Percentiles rank a stretch among this genome's conserved stretches.
Conservation (phyloP, 2,797 vertebrate genomes). For the Parauchenoglanis ngamensis region DNA sequence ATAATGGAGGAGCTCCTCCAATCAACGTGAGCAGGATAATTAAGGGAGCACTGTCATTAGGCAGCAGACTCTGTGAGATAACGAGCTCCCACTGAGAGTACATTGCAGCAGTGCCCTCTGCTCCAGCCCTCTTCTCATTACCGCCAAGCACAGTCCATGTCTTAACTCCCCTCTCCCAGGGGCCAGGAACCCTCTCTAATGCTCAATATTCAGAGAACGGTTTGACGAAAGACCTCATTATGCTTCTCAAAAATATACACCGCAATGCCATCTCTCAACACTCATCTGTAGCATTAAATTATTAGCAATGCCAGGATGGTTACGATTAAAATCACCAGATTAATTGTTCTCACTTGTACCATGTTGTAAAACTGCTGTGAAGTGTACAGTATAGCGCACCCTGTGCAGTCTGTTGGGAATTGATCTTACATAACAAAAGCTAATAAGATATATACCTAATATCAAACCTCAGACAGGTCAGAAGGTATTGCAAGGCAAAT, state of each 20-base stretch:
- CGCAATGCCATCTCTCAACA: constrained; percentile 21
- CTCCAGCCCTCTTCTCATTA: constrained; percentile 55
- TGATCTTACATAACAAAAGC: not conserved
- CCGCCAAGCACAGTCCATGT: constrained; percentile 18
- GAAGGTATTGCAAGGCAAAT: not conserved
- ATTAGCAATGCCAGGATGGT: not conserved
- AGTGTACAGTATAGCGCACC: not conserved
- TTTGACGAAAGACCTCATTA: constrained; percentile 43
- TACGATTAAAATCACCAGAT: constrained; percentile 16
- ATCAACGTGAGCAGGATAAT: constrained; percentile 68
- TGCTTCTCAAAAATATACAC: constrained; percentile 26
- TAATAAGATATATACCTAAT: not conserved
- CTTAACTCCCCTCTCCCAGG: constrained; percentile 33
- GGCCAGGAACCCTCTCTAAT: constrained; percentile 44
- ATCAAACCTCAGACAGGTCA: not conserved
- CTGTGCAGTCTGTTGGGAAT: not conserved
- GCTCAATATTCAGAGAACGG: constrained; percentile 34
- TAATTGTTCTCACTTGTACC: not conserved
- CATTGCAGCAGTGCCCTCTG: constrained; percentile 48
- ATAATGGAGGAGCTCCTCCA: constrained; percentile 65
- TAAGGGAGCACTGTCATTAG: constrained; percentile 70
- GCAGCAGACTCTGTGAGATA: constrained; percentile 66
- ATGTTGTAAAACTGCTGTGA: not conserved
- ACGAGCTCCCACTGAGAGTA: constrained; percentile 64
- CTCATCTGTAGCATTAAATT: not conserved